phyloP scores from a whole-genome alignment of 2,888 invertebrate genomes.

The Ennomos quercinarius region DNA sequence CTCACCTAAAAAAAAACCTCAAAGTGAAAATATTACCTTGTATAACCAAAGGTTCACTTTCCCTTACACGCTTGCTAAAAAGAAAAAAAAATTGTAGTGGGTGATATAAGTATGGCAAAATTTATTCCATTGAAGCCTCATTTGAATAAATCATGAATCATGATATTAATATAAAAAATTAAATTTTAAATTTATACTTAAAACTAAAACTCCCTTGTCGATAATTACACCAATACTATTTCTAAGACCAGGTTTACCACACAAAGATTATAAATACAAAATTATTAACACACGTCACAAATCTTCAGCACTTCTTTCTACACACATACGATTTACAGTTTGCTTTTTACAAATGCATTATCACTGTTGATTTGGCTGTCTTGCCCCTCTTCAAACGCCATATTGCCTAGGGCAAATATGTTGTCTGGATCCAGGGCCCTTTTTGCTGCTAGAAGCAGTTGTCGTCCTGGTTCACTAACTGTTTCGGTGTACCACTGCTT shows the following conservation, averaged over 20 bases:
- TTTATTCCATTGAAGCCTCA: no score
- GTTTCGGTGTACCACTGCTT: constrained; percentile 94
- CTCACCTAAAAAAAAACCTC: no score
- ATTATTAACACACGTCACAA: background rate
- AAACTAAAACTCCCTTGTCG: no score
- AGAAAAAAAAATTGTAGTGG: no score
- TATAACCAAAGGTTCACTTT: no score
- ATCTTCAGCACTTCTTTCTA: background rate
- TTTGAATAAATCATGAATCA: no score
- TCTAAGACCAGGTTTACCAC: no score
- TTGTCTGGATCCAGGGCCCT: constrained; percentile 96
- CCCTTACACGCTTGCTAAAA: no score
- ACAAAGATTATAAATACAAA: background rate
- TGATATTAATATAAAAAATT: no score
- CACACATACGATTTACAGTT: constrained; percentile 52
- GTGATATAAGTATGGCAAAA: no score
- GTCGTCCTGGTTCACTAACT: constrained; percentile 92
- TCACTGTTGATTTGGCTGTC: constrained; percentile 31
- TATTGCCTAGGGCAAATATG: constrained; percentile 95
- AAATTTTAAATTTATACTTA: no score
- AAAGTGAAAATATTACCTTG: no score
- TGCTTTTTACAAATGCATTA: constrained; percentile 57
- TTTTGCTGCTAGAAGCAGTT: constrained; percentile 93
- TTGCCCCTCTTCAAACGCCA: constrained; percentile 61
- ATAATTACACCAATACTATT: background rate